Evolutionary conservation across 2,888 invertebrate genomes (phyloP).

Genomic region (Coelopa pilipes): DNA sequence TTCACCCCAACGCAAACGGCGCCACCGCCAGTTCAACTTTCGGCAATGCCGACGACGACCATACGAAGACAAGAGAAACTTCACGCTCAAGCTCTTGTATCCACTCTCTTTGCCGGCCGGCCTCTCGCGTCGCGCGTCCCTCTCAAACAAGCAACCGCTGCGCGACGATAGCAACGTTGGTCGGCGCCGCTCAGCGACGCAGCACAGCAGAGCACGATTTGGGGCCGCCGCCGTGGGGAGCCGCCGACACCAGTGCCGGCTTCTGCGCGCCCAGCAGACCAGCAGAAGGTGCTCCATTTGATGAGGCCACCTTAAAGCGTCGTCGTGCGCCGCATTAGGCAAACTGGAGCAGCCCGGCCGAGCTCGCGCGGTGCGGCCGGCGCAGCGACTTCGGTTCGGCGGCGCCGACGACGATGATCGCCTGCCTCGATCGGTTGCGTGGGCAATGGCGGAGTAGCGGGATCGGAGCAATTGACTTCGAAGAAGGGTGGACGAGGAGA

Average conservation of each 20-base stretch:
- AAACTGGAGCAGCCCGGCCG: not conserved
- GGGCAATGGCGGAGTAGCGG: too few species aligned
- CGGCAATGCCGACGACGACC: not conserved
- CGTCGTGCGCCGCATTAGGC: not conserved
- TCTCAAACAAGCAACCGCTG: not conserved
- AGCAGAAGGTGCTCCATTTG: conserved; percentile 34
- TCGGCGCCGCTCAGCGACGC: not conserved
- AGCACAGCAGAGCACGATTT: not conserved
- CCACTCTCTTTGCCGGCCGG: not conserved
- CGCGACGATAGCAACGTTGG: too few species aligned
- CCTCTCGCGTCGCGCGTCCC: not conserved
- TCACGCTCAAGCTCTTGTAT: not conserved
- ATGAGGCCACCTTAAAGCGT: conserved; percentile 33
- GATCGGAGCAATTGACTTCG: too few species aligned
- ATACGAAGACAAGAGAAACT: not conserved
- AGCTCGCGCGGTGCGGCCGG: too few species aligned
- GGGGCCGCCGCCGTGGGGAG: too few species aligned
- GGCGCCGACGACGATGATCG: too few species aligned
- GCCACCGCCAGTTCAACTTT: too few species aligned
- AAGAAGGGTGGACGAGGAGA: too few species aligned
- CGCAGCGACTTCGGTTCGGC: too few species aligned
- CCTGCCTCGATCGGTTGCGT: too few species aligned
- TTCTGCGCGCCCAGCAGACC: conserved; percentile 27
- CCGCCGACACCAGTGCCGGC: not conserved
- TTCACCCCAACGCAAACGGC: too few species aligned